phyloP scores from a whole-genome alignment of 1,140 invertebrate species.

The Hyles vespertilio region DNA sequence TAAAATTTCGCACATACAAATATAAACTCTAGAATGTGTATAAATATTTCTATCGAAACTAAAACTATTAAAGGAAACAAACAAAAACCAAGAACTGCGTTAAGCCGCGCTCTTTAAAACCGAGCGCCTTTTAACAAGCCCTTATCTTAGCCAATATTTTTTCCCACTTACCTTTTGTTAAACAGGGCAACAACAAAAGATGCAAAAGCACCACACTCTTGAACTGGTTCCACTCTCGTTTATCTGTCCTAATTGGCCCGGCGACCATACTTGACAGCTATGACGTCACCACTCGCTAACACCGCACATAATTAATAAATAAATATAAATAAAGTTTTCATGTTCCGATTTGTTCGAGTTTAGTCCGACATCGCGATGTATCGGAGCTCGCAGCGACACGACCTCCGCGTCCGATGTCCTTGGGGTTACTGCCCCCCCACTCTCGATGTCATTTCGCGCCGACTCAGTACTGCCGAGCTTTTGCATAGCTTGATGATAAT shows the following conservation, averaged over 20 bases:
- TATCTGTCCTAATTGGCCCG: constrained; percentile 58
- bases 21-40: too few species aligned
- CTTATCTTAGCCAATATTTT: neutral
- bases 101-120: too few species aligned
- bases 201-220: constrained; percentile 53
- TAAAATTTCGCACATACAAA: neutral
- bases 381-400: constrained; percentile 39
- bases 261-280: constrained; percentile 59
- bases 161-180: constrained; percentile 47
- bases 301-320: constrained; percentile 41
- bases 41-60: too few species aligned
- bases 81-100: too few species aligned
- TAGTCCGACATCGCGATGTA: constrained; percentile 56
- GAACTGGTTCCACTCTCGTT: constrained; percentile 61
- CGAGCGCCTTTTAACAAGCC: too few species aligned
- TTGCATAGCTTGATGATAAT: constrained; percentile 49
- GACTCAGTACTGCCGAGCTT: constrained; percentile 58
- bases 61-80: too few species aligned
- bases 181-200: constrained; percentile 50
- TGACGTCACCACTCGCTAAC: constrained; percentile 46
- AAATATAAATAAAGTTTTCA: constrained; percentile 1
- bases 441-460: constrained; percentile 62
- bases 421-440: constrained; percentile 65
- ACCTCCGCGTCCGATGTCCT: constrained; percentile 43
- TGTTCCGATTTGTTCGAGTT: constrained; percentile 21